A percentile compares a stretch with the other conserved stretches of the same genome.
These are phyloP conservation scores for Myotis yumanensis DNA, from an alignment of 2,113 vertebrate genomes.

Conservation along the genomic window DNA sequence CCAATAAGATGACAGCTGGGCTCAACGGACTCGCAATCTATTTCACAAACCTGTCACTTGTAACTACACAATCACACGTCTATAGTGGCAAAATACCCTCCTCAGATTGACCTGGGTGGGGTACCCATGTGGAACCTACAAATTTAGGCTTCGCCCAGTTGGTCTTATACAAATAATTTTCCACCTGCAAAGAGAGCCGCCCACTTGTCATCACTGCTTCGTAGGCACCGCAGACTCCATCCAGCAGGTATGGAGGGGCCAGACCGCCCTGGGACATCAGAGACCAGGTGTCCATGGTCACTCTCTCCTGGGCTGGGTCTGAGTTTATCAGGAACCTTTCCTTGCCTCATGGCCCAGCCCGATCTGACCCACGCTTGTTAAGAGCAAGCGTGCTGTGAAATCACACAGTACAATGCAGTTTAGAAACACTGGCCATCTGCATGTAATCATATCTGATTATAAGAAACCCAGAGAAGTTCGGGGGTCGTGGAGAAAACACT, in stretches of 20 bases:
- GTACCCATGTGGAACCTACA: no score
- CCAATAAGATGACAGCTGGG: background rate
- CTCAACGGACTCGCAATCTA: background rate
- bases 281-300: rapidly evolving
- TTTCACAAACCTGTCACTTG: background rate
- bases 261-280: background rate
- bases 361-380: rapidly evolving
- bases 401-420: background rate
- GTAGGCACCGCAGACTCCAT: rapidly evolving
- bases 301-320: background rate
- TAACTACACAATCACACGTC: background rate
- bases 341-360: background rate
- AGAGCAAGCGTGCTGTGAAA: no score
- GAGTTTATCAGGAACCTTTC: background rate
- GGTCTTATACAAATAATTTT: background rate
- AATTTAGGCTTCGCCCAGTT: background rate
- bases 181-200: background rate
- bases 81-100: background rate
- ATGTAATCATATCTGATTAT: background rate
- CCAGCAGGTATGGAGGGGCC: background rate
- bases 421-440: background rate
- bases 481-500: rapidly evolving
- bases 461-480: background rate
- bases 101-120: rapidly evolving
- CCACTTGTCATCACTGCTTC: background rate